These are phyloP conservation scores for Amphimedon queenslandica DNA, from an alignment of 37 sponge, comb jelly and placozoan species.

Conservation along the genomic window DNA sequence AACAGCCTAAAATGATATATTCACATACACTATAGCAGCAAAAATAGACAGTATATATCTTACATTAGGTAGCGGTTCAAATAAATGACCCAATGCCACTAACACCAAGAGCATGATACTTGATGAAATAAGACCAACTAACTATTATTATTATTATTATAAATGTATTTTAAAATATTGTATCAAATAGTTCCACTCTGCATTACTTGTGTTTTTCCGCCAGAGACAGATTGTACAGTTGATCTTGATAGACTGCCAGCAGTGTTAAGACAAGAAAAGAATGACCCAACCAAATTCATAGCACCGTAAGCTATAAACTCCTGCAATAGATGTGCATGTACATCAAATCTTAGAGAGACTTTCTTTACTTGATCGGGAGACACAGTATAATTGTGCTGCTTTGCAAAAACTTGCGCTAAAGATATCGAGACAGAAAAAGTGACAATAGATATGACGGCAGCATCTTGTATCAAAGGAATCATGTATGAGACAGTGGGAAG, in stretches of 20 bases:
- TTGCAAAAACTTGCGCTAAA: constrained; percentile 62
- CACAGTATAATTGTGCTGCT: constrained; percentile 43
- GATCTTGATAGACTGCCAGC: constrained; percentile 80
- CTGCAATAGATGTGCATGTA: constrained; percentile 19
- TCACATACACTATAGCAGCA: background rate
- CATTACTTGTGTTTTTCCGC: constrained; percentile 78
- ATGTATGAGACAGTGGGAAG: constrained; percentile 36
- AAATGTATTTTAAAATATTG: background rate
- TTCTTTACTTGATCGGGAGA: constrained; percentile 41
- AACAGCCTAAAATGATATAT: constrained; percentile 36
- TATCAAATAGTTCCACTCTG: background rate
- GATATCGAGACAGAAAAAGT: constrained; percentile 66
- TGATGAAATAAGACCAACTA: constrained; percentile 65
- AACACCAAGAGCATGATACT: constrained; percentile 51
- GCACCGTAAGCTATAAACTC: constrained; percentile 83
- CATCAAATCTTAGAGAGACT: background rate
- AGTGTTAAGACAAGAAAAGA: constrained; percentile 66
- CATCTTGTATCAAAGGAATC: constrained; percentile 37
- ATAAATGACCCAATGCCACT: constrained; percentile 54
- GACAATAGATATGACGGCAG: constrained; percentile 67
- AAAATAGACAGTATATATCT: constrained; percentile 7
- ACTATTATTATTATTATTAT: constrained; percentile 12
- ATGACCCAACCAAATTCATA: constrained; percentile 58
- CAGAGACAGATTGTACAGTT: constrained; percentile 51
- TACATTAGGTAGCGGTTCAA: constrained; percentile 72